Evolutionary conservation across 1,140 invertebrate genomes (phyloP), one percentile per base, ranked within the genome.

Genomic region (Ephestia elutella): DNA sequence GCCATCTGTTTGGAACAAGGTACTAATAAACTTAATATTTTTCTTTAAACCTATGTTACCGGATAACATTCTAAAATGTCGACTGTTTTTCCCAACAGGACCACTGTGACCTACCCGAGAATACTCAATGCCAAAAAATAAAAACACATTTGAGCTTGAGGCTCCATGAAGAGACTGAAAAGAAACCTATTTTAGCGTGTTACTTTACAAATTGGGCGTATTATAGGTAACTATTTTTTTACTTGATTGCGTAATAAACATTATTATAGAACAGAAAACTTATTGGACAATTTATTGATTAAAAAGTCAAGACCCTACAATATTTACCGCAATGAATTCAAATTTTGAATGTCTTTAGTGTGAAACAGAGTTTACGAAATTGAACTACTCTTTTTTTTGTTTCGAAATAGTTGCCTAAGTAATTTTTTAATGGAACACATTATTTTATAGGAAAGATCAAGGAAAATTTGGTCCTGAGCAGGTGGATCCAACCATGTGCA

Each of bases 101-200:
- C 65, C 92, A 93, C 60, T 96, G 95, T 65, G 95, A 96, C 73
- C 94, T 94, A 92, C 93, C 94, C 1, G 91, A 92, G 60, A 95
- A 94, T 69, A 87, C 92, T 0, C 89, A 90, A 25, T 95, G 93
- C 71, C 90, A 75, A 81, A 80, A 44, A 62, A 44, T 9, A 7
- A 90, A 66, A 60, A 84, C 62, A 56, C 78, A 54, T 65, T 76
- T 70, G 67, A 65, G 71, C 60, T 38, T 86, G 9, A 53, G 38
- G n/a, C 35, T 63, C 70, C 1, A n/a, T 66, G 63, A 7, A 54
- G 54, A n/a, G 49, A 44, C 51, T 11, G 65, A 69, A 25, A 66
- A 79, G 5, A 88, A 84, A 49, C 90, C 88, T 15, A 92, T 93
- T 73, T 82, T 94, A 5, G 91, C 94, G 13, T 95, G 94, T 71